Evolutionary conservation across 2,797 vertebrate genomes (phyloP), one percentile per base, ranked within the genome.

Genomic region (Sebastolobus alascanus): DNA sequence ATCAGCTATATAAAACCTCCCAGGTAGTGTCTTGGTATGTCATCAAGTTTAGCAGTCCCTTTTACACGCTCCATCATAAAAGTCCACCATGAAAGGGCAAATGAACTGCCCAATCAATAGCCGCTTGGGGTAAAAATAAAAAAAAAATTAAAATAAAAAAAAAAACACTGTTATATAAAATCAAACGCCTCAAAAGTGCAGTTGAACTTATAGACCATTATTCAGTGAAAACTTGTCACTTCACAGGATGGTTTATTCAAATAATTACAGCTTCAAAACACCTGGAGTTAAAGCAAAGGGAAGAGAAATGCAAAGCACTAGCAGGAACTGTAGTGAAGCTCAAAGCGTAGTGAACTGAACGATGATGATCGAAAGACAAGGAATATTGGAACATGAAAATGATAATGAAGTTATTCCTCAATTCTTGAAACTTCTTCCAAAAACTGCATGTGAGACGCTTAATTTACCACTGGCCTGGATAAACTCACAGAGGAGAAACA

Each of bases 1-100:
- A 87, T 82, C 83, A 85, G 87, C 87, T 88, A 79, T 82, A 91
- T 92, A 90, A 91, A 93, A 90, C 72, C 66, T 83, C 78, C 77
- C 68, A 75, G 60, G 81, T 78, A 70, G 75, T 91, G 86, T 91
- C 86, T 92, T 73, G 74, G 79, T 85, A 83, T 79, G 61, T 83
- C 88, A 92, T 94, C 86, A 93, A 85, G 85, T 92, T 94, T 93
- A 92, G 93, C 87, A 60, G 75, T 84, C 77, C 83, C 13, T 94
- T 93, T 92, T 86, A 94, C 84, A 79, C 4, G 56, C 71, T 89
- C 77, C 13, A 66, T 71, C 77, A 84, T 93, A 86, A 92, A 92
- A 91, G 75, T 79, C 68, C 77, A 67, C 33, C 54, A 38, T 74
- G 71, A 83, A 83, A 67, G 73, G 29, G 16, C 55, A 75, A 90